Base-by-base conservation (phyloP, 2,888 invertebrate species). In the Protophormia terraenovae region DNA sequence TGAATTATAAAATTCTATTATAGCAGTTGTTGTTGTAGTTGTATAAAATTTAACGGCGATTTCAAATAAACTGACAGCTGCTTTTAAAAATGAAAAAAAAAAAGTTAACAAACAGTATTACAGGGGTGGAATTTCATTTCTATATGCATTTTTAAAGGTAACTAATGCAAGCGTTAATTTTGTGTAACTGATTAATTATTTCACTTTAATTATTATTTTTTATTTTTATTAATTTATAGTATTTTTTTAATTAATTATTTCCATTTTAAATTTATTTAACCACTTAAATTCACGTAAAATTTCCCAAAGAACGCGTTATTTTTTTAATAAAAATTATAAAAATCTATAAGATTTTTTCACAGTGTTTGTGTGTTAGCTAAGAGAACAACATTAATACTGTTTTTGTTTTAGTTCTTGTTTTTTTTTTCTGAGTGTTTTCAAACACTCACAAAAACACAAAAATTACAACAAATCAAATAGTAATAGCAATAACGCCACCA, bases 381-480 rank as follows among this genome's bases (percentile, higher is more conserved):
- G 71, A 76, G 41, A 77, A 64, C 55, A 55, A 72, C 29, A 64
- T 83, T 64, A 71, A 72, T 72, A 83, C 82, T 83, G 82, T 77
- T 83, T 77, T 83, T 83, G 76, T 82, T 62, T 76, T 81, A 67
- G 35, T 82, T 41, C n/a, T 41, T n/a, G n/a, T n/a, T n/a, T n/a
- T 69, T 72, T 62, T 35, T 66, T 66, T n/a, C 60, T 12, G 35
- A 64, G 35, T 60, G 67, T 53, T 60, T 67, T 27, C 24, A 45
- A 22, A 60, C 4, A 32, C n/a, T 3, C 27, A 32, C 35, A 38
- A 32, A 22, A 22, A 45, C 14, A 32, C 10, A n/a, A 19, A 38
- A 66, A 38, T 32, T 45, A 72, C 72, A 62, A 64, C 24, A 64
- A 62, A 47, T 53, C 47, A 47, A 73, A 58, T 29, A 19, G 7